These are phyloP conservation scores for Noctua fimbriata DNA, from an alignment of 2,888 invertebrate genomes.

Conservation along the genomic window DNA sequence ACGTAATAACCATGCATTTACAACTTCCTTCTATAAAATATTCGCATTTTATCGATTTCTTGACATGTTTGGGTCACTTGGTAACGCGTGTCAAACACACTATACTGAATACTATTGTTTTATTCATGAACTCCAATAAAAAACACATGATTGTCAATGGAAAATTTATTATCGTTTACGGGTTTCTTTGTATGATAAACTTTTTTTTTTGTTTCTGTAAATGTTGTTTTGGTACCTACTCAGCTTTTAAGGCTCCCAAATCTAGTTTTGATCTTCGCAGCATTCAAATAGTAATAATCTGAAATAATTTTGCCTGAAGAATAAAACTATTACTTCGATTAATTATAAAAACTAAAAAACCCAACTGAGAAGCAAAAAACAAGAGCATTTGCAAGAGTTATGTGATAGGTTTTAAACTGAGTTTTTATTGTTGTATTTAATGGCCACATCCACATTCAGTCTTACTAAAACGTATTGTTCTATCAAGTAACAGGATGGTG, in stretches of 20 bases:
- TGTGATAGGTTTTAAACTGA: not conserved
- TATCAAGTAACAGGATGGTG: not conserved
- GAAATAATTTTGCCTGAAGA: not conserved
- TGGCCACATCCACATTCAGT: not conserved
- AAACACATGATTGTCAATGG: not conserved
- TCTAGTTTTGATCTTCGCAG: not conserved
- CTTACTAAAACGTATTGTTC: not conserved
- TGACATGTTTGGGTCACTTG: constrained; percentile 23
- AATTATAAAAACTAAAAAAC: no score
- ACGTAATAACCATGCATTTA: not conserved
- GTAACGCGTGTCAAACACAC: constrained; percentile 10
- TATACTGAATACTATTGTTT: constrained; percentile 15
- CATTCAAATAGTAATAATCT: not conserved
- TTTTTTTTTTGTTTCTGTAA: not conserved
- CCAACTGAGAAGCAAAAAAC: no score
- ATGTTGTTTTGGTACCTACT: not conserved
- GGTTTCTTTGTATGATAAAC: not conserved
- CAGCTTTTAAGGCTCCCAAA: not conserved
- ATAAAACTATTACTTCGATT: not conserved
- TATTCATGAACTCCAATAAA: constrained; percentile 27
- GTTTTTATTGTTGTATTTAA: not conserved
- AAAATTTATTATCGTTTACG: not conserved
- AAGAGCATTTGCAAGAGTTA: not conserved
- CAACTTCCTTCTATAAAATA: not conserved
- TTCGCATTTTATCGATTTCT: constrained; percentile 15